Percentiles rank a stretch among this genome's conserved stretches.
Evolutionary conservation across 2,888 invertebrate species (phyloP).

Genomic region (Trisateles emortualis): DNA sequence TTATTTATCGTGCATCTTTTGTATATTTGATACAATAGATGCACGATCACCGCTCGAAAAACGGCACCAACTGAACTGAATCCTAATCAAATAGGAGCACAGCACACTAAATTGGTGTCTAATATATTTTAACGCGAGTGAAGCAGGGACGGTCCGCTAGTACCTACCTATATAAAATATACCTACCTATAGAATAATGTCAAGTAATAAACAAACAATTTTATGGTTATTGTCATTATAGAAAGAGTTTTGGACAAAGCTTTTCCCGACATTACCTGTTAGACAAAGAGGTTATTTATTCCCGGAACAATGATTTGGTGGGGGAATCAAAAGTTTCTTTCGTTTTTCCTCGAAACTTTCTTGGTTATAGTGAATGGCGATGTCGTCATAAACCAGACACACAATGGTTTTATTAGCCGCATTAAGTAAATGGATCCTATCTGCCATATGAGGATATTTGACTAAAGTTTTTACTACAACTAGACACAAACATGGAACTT

Average conservation of each 20-base stretch:
- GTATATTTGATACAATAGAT: no score
- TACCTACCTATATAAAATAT: neutral
- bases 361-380: slow-evolving; percentile 59
- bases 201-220: slow-evolving; percentile 23
- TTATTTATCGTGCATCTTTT: no score
- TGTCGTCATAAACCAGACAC: slow-evolving; percentile 74
- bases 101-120: no score
- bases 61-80: no score
- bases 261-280: slow-evolving; percentile 55
- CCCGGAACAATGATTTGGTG: slow-evolving; percentile 57
- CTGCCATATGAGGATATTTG: slow-evolving; percentile 67
- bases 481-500: no score
- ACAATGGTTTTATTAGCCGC: slow-evolving; percentile 81
- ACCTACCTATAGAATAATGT: slow-evolving; percentile 3
- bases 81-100: no score
- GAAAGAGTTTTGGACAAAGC: slow-evolving; percentile 52
- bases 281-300: slow-evolving; percentile 64
- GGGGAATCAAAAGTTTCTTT: slow-evolving; percentile 67
- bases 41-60: no score
- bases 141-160: no score
- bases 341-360: slow-evolving; percentile 57
- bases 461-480: slow-evolving; percentile 62
- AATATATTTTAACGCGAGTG: no score
- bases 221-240: slow-evolving; percentile 50
- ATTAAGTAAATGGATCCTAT: slow-evolving; percentile 79